phyloP scores from a whole-genome alignment of 2,888 invertebrate species.

The Periphyllus acericola region DNA sequence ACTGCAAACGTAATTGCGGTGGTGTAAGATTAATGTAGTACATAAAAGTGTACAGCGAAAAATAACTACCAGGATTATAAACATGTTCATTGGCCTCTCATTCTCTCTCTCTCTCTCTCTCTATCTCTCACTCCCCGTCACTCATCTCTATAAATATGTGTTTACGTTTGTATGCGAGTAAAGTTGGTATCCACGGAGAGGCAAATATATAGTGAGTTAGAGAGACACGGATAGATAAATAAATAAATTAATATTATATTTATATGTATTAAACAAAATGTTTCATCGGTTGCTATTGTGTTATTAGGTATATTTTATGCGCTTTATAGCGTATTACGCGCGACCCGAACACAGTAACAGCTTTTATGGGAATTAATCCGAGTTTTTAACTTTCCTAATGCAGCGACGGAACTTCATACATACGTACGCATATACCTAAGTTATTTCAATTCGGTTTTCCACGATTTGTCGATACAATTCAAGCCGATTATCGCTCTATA shows the following conservation, averaged over 20 bases:
- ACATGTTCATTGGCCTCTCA: background rate
- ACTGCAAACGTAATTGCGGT: conserved; percentile 42
- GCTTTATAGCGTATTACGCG: background rate
- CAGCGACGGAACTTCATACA: background rate
- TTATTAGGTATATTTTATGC: too few species aligned
- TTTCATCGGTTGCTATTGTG: too few species aligned
- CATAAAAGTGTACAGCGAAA: conserved; percentile 15
- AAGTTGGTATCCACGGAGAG: too few species aligned
- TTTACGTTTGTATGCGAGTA: too few species aligned
- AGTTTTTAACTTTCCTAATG: background rate
- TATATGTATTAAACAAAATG: too few species aligned
- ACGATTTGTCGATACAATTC: too few species aligned
- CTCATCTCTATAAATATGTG: too few species aligned
- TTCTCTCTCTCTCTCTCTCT: background rate
- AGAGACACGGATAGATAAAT: too few species aligned
- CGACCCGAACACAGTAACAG: background rate
- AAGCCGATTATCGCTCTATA: too few species aligned
- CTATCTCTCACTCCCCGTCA: background rate
- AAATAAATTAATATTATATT: too few species aligned
- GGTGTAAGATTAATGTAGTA: conserved; percentile 33
- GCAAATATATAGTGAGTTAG: too few species aligned
- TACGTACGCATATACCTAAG: background rate
- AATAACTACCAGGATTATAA: conserved; percentile 43
- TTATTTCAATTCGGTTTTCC: background rate
- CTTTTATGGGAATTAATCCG: conserved; percentile 15